Evolutionary conservation across 2,113 vertebrate species (phyloP).

Genomic region (Axis porcinus): DNA sequence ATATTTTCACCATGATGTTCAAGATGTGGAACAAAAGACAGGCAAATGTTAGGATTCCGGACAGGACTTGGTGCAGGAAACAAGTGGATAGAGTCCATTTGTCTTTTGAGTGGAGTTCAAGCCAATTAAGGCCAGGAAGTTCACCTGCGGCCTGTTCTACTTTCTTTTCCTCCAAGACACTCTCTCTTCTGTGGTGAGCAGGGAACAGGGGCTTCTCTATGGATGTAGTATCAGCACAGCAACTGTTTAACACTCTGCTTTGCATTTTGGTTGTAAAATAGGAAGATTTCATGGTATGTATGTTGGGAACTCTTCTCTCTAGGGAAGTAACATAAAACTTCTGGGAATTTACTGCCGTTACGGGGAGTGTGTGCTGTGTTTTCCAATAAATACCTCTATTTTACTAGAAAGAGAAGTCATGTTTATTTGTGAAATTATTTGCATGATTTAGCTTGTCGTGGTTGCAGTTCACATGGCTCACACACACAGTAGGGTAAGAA

Average conservation of each 20-base stretch:
- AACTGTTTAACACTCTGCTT: neutral
- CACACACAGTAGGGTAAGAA: rapidly evolving
- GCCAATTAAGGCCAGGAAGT: neutral
- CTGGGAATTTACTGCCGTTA: neutral
- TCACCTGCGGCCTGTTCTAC: neutral
- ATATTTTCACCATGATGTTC: neutral
- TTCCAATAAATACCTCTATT: neutral
- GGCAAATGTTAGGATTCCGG: neutral
- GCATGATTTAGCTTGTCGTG: neutral
- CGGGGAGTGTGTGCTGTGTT: neutral
- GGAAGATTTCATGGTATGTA: neutral
- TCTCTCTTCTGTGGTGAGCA: rapidly evolving
- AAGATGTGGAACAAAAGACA: neutral
- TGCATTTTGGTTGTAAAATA: neutral
- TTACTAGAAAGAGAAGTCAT: slow-evolving; percentile 35
- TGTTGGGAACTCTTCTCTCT: neutral
- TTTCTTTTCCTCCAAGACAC: neutral
- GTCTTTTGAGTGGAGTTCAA: neutral
- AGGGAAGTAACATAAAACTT: neutral
- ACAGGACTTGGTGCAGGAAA: rapidly evolving
- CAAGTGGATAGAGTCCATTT: rapidly evolving
- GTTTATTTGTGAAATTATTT: neutral
- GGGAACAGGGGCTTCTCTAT: rapidly evolving
- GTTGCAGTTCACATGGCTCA: neutral
- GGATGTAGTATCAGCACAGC: neutral